Percentiles rank a stretch among this genome's conserved stretches.
phyloP scores from a whole-genome alignment of 2,797 vertebrate species.

The Coreius guichenoti region DNA sequence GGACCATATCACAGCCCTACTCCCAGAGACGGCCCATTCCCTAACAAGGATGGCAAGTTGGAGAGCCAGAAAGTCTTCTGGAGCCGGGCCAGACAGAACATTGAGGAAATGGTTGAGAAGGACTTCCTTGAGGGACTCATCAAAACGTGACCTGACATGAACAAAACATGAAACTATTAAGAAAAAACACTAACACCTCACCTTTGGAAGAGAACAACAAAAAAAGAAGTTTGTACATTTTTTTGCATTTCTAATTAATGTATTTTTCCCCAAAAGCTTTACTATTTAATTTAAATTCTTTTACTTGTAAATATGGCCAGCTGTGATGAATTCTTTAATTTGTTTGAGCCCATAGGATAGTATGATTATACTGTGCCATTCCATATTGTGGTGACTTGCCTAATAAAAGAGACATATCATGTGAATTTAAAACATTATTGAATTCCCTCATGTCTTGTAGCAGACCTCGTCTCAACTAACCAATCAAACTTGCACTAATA shows the following conservation, averaged over 20 bases:
- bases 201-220: slow-evolving; percentile 63
- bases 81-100: slow-evolving; percentile 93
- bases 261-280: slow-evolving; percentile 79
- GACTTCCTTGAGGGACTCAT: slow-evolving; percentile 97
- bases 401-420: slow-evolving; percentile 75
- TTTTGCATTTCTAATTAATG: slow-evolving; percentile 85
- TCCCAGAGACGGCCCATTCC: slow-evolving; percentile 80
- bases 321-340: slow-evolving; percentile 82
- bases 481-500: slow-evolving; percentile 38
- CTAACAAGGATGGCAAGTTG: slow-evolving; percentile 89
- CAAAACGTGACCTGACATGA: slow-evolving; percentile 84
- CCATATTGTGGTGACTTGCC: slow-evolving; percentile 83
- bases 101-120: slow-evolving; percentile 98
- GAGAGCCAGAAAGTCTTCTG: slow-evolving; percentile 95
- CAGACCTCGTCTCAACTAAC: slow-evolving; percentile 28
- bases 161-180: slow-evolving; percentile 8
- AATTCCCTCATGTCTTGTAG: slow-evolving; percentile 8
- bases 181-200: slow-evolving; percentile 67
- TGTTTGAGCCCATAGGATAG: slow-evolving; percentile 77
- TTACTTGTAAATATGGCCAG: slow-evolving; percentile 85
- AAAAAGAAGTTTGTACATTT: slow-evolving; percentile 79
- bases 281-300: slow-evolving; percentile 92
- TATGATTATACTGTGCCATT: slow-evolving; percentile 78
- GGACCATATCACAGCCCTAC: slow-evolving; percentile 82
- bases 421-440: slow-evolving; percentile 23